phyloP scores from a whole-genome alignment of 2,888 invertebrate genomes.

The Actias luna region DNA sequence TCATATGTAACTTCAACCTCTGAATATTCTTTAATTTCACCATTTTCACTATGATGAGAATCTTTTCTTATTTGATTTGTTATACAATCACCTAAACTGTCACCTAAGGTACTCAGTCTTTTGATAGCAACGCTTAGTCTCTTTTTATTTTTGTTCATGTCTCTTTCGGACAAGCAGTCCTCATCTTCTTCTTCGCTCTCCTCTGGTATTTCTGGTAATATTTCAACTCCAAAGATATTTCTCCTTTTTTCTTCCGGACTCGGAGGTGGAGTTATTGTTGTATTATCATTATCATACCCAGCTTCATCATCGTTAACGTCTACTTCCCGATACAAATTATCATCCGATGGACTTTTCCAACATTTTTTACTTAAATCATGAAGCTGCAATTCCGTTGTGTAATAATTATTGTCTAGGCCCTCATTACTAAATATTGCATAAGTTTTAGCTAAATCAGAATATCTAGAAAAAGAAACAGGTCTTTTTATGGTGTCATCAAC shows the following conservation, averaged over 20 bases:
- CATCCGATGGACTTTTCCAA: conserved; percentile 76
- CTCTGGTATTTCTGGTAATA: conserved; percentile 79
- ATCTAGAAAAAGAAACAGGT: conserved; percentile 60
- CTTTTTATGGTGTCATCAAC: conserved; percentile 50
- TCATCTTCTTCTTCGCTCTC: conserved; percentile 67
- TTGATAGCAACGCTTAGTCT: conserved; percentile 71
- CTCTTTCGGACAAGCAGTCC: conserved; percentile 33
- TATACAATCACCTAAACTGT: conserved; percentile 75
- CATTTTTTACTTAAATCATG: conserved; percentile 67
- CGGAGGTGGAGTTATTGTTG: conserved; percentile 69
- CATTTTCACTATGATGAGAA: conserved; percentile 50
- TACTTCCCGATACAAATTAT: conserved; percentile 54
- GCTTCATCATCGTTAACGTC: conserved; percentile 41
- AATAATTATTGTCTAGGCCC: conserved; percentile 45
- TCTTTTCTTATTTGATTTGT: conserved; percentile 66
- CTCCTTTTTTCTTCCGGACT: conserved; percentile 73
- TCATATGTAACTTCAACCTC: conserved; percentile 72
- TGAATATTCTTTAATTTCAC: conserved; percentile 54
- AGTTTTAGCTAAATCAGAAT: conserved; percentile 63
- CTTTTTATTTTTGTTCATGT: conserved; percentile 51
- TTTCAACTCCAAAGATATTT: conserved; percentile 75
- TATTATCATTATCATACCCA: conserved; percentile 42
- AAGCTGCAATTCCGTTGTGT: conserved; percentile 65
- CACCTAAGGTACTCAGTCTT: conserved; percentile 77
- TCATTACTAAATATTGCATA: conserved; percentile 67